Conservation (phyloP, 2,888 invertebrate genomes). For the Andrena bucephala region DNA sequence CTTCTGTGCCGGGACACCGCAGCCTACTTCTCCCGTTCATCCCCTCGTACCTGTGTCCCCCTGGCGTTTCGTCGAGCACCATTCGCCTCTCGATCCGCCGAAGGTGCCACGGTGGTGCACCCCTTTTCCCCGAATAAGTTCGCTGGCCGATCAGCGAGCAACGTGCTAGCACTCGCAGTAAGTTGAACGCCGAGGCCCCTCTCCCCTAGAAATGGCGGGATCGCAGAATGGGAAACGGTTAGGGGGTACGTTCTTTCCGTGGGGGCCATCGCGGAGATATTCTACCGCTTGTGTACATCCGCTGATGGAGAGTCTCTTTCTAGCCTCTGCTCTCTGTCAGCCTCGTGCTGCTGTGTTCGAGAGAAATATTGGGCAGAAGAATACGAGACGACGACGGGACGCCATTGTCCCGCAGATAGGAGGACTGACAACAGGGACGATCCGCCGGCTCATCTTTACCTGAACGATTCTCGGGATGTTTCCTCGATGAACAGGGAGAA, state of each 20-base stretch:
- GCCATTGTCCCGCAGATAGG: conserved; percentile 78
- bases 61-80: conserved; percentile 60
- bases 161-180: conserved; percentile 50
- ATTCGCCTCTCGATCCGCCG: conserved; percentile 50
- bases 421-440: conserved; percentile 78
- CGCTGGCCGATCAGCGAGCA: conserved; percentile 72
- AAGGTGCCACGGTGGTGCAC: conserved; percentile 71
- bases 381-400: conserved; percentile 73
- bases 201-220: conserved; percentile 71
- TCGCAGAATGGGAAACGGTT: conserved; percentile 82
- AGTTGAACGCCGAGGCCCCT: conserved; percentile 53
- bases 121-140: conserved; percentile 76
- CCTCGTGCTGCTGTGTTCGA: conserved; percentile 47
- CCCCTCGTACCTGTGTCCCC: conserved; percentile 54
- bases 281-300: conserved; percentile 21
- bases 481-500: conserved; percentile 46
- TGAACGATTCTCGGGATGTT: conserved; percentile 49
- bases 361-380: conserved; percentile 70
- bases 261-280: conserved; percentile 67
- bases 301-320: background rate
- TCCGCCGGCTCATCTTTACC: conserved; percentile 73
- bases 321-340: background rate
- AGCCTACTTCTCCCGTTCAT: conserved; percentile 57
- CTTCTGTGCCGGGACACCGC: conserved; percentile 68
- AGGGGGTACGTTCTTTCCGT: conserved; percentile 80